Percentiles rank a stretch among this genome's conserved stretches.
Conservation (phyloP, 2,113 vertebrate genomes). For the Macquaria australasica region DNA sequence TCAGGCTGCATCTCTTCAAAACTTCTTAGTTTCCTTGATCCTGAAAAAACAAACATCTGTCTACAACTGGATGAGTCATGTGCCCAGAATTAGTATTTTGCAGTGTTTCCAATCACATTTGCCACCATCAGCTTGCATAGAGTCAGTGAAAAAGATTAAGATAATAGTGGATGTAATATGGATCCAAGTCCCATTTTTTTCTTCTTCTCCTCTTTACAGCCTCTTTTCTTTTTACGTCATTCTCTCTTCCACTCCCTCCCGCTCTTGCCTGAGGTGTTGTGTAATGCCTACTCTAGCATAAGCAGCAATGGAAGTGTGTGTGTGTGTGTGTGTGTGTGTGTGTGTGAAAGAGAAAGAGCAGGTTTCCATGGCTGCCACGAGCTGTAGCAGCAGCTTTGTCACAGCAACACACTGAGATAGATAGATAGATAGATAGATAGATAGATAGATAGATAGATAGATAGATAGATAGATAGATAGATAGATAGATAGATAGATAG, state of each 20-base stretch:
- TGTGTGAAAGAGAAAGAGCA: not conserved
- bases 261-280: conserved; percentile 41
- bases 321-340: conserved; percentile 19
- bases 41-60: not conserved
- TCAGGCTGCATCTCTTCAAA: not conserved
- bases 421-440: conserved; percentile 15
- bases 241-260: not conserved
- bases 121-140: not conserved
- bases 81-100: not conserved
- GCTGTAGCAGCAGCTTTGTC: conserved; percentile 19
- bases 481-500: conserved; percentile 3
- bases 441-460: conserved; percentile 11
- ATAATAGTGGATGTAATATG: not conserved
- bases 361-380: conserved; percentile 65
- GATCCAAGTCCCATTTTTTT: not conserved
- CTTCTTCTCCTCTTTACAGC: not conserved
- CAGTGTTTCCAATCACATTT: not conserved
- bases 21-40: not conserved
- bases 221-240: not conserved
- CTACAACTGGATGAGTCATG: too few species aligned
- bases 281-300: conserved; percentile 52
- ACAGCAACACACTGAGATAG: not conserved
- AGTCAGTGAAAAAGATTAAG: not conserved
- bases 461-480: conserved; percentile 12
- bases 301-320: conserved; percentile 6